Evolutionary conservation across 2,888 invertebrate species (phyloP).

Genomic region (Oscheius sp.): DNA sequence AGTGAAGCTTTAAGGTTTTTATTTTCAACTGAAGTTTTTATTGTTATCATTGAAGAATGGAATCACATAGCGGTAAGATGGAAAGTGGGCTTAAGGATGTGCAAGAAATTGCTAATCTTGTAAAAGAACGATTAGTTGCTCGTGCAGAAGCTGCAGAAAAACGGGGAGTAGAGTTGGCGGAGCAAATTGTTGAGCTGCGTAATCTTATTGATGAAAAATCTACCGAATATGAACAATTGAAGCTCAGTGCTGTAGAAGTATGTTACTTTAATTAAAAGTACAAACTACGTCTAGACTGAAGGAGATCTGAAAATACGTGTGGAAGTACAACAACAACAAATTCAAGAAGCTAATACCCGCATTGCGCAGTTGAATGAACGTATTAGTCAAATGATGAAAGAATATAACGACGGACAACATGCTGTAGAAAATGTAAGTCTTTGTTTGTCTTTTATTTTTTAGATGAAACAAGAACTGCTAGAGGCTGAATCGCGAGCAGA

Average conservation of each 20-base stretch:
- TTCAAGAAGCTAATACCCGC: not conserved
- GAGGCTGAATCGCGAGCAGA: slow-evolving; percentile 3
- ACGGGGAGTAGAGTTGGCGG: not conserved
- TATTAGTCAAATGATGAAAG: not conserved
- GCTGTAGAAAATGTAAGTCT: not conserved
- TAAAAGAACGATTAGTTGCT: slow-evolving; percentile 37
- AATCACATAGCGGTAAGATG: slow-evolving; percentile 35
- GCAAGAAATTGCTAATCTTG: slow-evolving; percentile 39
- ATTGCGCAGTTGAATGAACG: slow-evolving; percentile 29
- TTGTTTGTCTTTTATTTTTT: not conserved
- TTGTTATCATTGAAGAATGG: slow-evolving; percentile 11
- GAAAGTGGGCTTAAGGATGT: slow-evolving; percentile 48
- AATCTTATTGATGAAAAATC: not conserved
- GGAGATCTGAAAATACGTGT: slow-evolving; percentile 11
- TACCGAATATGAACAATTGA: not conserved
- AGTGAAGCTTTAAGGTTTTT: slow-evolving; percentile 33
- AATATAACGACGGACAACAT: not conserved
- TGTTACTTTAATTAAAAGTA: not conserved
- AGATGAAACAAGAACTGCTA: not conserved
- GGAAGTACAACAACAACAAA: slow-evolving; percentile 12
- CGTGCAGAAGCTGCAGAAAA: slow-evolving; percentile 33
- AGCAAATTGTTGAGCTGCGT: slow-evolving; percentile 1
- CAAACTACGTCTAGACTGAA: not conserved
- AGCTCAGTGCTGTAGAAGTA: not conserved
- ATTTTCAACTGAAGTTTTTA: not conserved